Conservation (phyloP, 1,140 invertebrate genomes). For the Temnothorax curvispinosus region DNA sequence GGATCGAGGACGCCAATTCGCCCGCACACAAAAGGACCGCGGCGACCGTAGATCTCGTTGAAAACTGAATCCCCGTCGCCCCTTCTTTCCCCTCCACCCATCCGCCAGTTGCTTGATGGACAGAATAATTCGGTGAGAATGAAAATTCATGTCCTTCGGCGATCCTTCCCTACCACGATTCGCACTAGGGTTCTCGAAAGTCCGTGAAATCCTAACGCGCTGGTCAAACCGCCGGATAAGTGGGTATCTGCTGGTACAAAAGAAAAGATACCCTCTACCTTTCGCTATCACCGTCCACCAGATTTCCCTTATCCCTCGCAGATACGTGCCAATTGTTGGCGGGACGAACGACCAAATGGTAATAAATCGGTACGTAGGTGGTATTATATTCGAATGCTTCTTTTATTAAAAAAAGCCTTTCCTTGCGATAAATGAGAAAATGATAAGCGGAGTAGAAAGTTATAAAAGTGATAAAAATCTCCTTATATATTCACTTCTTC, state of each 20-base stretch:
- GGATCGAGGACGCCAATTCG: constrained; percentile 65
- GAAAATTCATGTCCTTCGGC: constrained; percentile 75
- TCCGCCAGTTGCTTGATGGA: constrained; percentile 60
- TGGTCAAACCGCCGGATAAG: constrained; percentile 67
- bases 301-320: constrained; percentile 41
- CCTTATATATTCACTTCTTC: background rate
- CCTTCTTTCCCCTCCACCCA: background rate
- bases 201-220: constrained; percentile 43
- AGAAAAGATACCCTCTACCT: constrained; percentile 59
- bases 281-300: constrained; percentile 57
- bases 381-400: background rate
- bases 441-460: background rate
- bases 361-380: constrained; percentile 1
- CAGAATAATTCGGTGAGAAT: constrained; percentile 78
- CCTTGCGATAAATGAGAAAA: background rate
- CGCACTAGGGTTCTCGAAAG: constrained; percentile 39
- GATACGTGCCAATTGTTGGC: constrained; percentile 49
- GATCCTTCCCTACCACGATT: background rate
- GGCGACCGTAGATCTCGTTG: constrained; percentile 56
- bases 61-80: constrained; percentile 60
- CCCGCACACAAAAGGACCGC: constrained; percentile 69
- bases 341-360: constrained; percentile 55
- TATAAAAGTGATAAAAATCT: background rate
- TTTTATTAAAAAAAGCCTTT: background rate
- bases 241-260: constrained; percentile 63